phyloP scores from a whole-genome alignment of 92 coral and sea anemone species.

The Actinostola sp. region DNA sequence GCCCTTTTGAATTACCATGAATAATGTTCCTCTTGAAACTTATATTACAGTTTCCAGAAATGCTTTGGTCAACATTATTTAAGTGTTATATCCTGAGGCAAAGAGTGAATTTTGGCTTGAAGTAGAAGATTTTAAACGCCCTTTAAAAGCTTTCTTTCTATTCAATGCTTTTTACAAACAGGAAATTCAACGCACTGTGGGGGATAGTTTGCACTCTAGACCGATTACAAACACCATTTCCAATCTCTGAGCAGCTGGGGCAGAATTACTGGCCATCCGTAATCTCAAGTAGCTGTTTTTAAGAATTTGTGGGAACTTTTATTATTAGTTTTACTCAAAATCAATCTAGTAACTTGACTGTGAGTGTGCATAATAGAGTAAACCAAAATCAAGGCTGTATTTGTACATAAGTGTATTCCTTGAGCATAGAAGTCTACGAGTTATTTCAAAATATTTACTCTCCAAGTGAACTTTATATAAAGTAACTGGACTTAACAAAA shows the following conservation, averaged over 20 bases:
- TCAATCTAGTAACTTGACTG: neutral
- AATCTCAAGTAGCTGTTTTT: neutral
- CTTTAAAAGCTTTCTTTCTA: conserved; percentile 13
- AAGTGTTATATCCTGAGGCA: conserved; percentile 16
- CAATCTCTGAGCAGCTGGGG: conserved; percentile 5
- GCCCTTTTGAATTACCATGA: conserved; percentile 12
- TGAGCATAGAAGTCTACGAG: too few species aligned
- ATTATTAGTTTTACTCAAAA: neutral
- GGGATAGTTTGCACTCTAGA: conserved; percentile 15
- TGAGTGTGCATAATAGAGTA: neutral
- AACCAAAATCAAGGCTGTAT: neutral
- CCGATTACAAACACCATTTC: conserved; percentile 14
- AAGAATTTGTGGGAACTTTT: neutral
- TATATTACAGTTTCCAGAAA: conserved; percentile 16
- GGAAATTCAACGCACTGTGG: conserved; percentile 12
- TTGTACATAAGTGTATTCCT: too few species aligned
- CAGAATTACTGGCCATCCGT: neutral
- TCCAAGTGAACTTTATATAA: too few species aligned
- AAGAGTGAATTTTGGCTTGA: neutral
- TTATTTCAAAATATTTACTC: too few species aligned
- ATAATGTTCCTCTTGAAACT: neutral
- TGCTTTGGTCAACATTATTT: conserved; percentile 4
- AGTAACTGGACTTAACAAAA: neutral
- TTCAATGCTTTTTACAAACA: neutral
- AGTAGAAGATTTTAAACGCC: conserved; percentile 10